Conservation (phyloP, 1,140 invertebrate species). For the Hestina assimilis region DNA sequence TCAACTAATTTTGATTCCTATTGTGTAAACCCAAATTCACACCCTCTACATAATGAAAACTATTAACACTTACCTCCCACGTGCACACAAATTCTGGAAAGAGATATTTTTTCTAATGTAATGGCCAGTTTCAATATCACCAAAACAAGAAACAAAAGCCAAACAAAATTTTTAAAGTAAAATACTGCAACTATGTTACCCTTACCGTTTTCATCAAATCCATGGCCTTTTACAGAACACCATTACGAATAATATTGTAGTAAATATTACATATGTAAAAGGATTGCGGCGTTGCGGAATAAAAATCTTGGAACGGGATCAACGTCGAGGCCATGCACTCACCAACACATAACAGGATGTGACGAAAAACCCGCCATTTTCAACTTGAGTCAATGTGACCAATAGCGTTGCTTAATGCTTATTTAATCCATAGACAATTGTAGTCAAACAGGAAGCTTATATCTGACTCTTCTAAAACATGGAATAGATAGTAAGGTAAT, state of each 20-base stretch:
- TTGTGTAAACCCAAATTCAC: constrained; percentile 49
- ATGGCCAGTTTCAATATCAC: constrained; percentile 78
- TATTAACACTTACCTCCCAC: constrained; percentile 76
- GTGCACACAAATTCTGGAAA: constrained; percentile 77
- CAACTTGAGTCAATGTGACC: constrained; percentile 41
- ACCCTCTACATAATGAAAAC: constrained; percentile 60
- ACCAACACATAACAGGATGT: constrained; percentile 76
- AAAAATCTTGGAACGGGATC: constrained; percentile 70
- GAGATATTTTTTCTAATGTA: constrained; percentile 79
- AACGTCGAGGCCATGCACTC: constrained; percentile 74
- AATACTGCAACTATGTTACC: constrained; percentile 50
- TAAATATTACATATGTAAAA: constrained; percentile 69
- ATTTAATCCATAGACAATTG: constrained; percentile 34
- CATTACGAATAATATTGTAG: constrained; percentile 73
- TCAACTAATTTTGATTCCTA: constrained; percentile 61
- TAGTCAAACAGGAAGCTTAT: constrained; percentile 31
- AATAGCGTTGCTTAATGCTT: constrained; percentile 49
- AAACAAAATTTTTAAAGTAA: constrained; percentile 68
- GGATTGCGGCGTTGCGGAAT: constrained; percentile 53
- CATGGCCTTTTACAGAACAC: constrained; percentile 76
- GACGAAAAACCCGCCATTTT: constrained; percentile 75
- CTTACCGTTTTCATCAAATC: constrained; percentile 79
- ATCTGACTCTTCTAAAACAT: too few species aligned
- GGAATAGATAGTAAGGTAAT: too few species aligned
- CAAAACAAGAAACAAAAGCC: constrained; percentile 79